Conservation (phyloP, 2,113 vertebrate genomes). For the Recurvirostra avosetta region DNA sequence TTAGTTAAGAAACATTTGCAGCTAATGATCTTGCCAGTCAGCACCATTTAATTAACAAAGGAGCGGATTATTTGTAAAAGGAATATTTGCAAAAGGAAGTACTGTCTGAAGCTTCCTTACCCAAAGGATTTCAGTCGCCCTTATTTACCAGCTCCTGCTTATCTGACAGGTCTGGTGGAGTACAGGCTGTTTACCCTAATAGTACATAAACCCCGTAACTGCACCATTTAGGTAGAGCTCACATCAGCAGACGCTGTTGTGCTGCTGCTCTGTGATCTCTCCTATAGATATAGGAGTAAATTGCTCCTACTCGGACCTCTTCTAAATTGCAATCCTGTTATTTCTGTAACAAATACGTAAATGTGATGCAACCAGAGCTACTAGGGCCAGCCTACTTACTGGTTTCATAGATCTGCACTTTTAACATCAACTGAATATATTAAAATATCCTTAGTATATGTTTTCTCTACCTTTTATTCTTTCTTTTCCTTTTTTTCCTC, state of each 20-base stretch:
- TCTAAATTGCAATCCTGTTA: not conserved
- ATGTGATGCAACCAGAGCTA: not conserved
- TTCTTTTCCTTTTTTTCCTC: not conserved
- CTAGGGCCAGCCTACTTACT: not conserved
- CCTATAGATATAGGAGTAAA: not conserved
- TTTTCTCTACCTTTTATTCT: not conserved
- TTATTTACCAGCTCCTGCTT: not conserved
- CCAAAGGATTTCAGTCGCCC: not conserved
- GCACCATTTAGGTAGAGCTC: not conserved
- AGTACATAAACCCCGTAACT: not conserved
- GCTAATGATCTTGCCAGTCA: not conserved
- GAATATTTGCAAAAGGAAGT: not conserved
- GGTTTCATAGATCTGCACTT: not conserved
- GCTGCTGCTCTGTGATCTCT: not conserved
- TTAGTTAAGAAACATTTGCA: not conserved
- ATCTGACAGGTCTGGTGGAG: not conserved
- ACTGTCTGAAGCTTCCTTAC: not conserved
- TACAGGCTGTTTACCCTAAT: not conserved
- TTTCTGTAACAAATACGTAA: not conserved
- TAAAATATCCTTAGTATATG: not conserved
- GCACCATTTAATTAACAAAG: not conserved
- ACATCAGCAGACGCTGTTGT: not conserved
- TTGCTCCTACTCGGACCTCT: not conserved
- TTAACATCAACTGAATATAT: not conserved
- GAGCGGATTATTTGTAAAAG: not conserved